These are phyloP conservation scores for Neodontobutis hainanensis DNA, from an alignment of 2,113 vertebrate genomes.

Conservation along the genomic window DNA sequence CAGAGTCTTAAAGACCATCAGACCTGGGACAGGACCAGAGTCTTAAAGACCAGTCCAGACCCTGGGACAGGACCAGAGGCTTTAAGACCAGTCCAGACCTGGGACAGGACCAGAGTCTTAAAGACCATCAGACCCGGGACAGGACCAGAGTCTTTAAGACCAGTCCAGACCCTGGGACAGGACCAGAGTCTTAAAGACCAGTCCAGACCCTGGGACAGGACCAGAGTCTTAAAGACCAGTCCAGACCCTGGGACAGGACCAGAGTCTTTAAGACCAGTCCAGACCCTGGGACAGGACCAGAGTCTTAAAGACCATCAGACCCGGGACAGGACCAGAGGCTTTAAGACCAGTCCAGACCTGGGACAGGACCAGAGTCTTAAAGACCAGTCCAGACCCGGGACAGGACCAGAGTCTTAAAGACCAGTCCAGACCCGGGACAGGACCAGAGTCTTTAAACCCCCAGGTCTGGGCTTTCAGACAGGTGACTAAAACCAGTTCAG, in stretches of 20 bases:
- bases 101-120: not conserved
- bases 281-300: slow-evolving; percentile 73
- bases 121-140: slow-evolving; percentile 73
- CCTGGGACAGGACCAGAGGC: slow-evolving; percentile 54
- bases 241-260: slow-evolving; percentile 77
- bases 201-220: slow-evolving; percentile 81
- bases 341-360: slow-evolving; percentile 80
- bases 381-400: slow-evolving; percentile 80
- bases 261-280: slow-evolving; percentile 55
- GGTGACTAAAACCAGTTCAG: no score
- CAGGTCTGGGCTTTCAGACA: no score
- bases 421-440: slow-evolving; percentile 80
- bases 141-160: not conserved
- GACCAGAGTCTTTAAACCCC: no score
- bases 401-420: not conserved
- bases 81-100: slow-evolving; percentile 80
- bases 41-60: slow-evolving; percentile 73
- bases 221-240: slow-evolving; percentile 33
- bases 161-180: slow-evolving; percentile 81
- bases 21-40: slow-evolving; percentile 63
- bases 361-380: not conserved
- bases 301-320: slow-evolving; percentile 55
- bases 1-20: slow-evolving; percentile 36
- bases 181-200: no score
- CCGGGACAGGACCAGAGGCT: slow-evolving; percentile 52